Conservation (phyloP, 2,888 invertebrate species). For the Rhagonycha lutea region DNA sequence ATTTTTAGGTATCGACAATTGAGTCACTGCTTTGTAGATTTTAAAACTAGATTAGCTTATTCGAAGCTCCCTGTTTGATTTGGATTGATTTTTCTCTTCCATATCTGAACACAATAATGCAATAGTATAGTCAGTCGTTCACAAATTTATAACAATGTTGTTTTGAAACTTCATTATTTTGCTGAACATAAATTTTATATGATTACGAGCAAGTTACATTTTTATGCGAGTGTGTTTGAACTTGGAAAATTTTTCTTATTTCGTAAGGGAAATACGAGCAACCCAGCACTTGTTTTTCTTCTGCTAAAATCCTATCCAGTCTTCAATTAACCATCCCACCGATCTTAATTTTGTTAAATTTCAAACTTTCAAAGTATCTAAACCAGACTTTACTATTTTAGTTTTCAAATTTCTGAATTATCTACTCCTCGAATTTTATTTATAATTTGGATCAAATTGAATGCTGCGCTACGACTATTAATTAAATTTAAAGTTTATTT, state of each 20-base stretch:
- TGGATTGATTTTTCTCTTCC: neutral
- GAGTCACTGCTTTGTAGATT: neutral
- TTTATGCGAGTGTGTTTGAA: neutral
- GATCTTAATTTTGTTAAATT: neutral
- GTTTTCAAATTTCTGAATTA: neutral
- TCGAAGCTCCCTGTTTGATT: neutral
- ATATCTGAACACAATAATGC: neutral
- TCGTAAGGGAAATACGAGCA: neutral
- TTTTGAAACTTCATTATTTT: neutral
- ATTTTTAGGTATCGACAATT: neutral
- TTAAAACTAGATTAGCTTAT: neutral
- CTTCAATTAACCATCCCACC: neutral
- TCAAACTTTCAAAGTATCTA: neutral
- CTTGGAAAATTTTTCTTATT: neutral
- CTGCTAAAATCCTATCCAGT: neutral
- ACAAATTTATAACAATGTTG: neutral
- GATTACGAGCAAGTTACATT: neutral
- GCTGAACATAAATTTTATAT: neutral
- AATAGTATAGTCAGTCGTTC: neutral
- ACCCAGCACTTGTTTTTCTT: neutral
- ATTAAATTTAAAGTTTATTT: neutral
- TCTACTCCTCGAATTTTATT: neutral
- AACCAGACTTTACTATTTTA: neutral
- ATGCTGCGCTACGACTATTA: neutral
- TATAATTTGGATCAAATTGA: neutral